A percentile compares a stretch with the other conserved stretches of the same genome.
phyloP scores from a whole-genome alignment of 2,797 vertebrate genomes.

The Acipenser ruthenus region DNA sequence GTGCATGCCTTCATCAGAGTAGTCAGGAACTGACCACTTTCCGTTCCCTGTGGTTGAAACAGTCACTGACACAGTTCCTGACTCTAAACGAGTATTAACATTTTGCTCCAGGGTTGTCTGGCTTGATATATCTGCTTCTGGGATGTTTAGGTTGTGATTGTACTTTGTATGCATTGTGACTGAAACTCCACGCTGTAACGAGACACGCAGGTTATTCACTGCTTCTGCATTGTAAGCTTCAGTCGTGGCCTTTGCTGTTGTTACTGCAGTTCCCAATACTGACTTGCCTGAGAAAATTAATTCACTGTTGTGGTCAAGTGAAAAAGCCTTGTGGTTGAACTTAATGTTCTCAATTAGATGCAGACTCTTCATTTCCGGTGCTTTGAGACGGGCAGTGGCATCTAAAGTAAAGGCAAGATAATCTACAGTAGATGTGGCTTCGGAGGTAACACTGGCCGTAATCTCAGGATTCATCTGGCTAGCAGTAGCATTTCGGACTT shows the following conservation, averaged over 20 bases:
- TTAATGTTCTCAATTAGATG: constrained; percentile 70
- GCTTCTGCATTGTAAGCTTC: constrained; percentile 64
- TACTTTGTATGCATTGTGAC: constrained; percentile 65
- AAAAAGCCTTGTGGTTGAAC: constrained; percentile 60
- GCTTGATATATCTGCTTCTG: constrained; percentile 63
- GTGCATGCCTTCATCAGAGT: constrained; percentile 76
- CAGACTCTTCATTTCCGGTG: constrained; percentile 62
- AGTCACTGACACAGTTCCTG: constrained; percentile 52
- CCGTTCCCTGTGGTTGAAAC: constrained; percentile 62
- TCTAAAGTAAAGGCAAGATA: constrained; percentile 67
- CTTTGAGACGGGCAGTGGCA: constrained; percentile 63
- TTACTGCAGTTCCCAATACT: constrained; percentile 60
- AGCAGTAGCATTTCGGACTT: constrained; percentile 69
- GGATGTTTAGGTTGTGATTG: constrained; percentile 71
- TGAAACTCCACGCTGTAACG: constrained; percentile 62
- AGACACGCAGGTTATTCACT: constrained; percentile 54
- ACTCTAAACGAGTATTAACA: constrained; percentile 54
- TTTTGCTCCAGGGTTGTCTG: constrained; percentile 64
- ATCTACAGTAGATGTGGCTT: constrained; percentile 60
- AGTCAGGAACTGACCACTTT: constrained; percentile 64
- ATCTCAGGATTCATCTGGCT: constrained; percentile 60
- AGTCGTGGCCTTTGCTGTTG: constrained; percentile 56
- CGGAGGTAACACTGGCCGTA: constrained; percentile 58
- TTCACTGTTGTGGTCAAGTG: constrained; percentile 63
- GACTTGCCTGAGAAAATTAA: constrained; percentile 55